Percentiles rank a stretch among this genome's conserved stretches.
Evolutionary conservation across 2,113 vertebrate species (phyloP).

Genomic region (Odontesthes bonariensis): DNA sequence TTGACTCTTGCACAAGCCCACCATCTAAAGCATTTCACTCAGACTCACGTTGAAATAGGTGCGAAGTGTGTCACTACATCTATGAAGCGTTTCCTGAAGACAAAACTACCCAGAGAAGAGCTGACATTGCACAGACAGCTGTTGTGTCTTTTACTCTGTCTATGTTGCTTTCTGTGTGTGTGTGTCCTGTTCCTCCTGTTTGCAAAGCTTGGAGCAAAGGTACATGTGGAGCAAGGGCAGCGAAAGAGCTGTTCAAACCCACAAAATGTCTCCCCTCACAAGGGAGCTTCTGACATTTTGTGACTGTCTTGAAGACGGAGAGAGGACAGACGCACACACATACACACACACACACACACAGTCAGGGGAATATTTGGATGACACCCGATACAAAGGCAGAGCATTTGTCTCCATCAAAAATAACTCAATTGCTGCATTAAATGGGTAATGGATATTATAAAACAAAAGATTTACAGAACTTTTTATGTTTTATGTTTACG

Average conservation of each 20-base stretch:
- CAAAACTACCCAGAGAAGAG: not conserved
- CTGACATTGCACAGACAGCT: constrained; percentile 11
- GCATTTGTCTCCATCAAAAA: not conserved
- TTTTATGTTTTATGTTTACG: not conserved
- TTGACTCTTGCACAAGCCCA: constrained; percentile 21
- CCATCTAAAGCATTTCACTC: constrained; percentile 23
- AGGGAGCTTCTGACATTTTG: constrained; percentile 59
- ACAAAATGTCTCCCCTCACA: constrained; percentile 49
- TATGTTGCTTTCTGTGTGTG: not conserved
- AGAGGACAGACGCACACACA: not conserved
- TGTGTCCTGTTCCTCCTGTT: not conserved
- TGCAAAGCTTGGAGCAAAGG: constrained; percentile 25
- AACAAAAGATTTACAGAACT: constrained; percentile 6
- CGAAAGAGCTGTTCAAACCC: constrained; percentile 42
- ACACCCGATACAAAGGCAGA: constrained; percentile 6
- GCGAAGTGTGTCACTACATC: constrained; percentile 1
- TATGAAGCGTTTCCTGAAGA: not conserved
- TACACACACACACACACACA: not conserved
- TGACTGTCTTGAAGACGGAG: constrained; percentile 22
- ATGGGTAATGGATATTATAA: constrained; percentile 15
- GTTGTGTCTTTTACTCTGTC: constrained; percentile 3
- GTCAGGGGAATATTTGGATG: not conserved
- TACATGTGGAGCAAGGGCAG: not conserved
- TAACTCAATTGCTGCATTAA: constrained; percentile 20
- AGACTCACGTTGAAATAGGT: constrained; percentile 10